Conservation (phyloP, 1,140 invertebrate species). For the Drosophila virilis region DNA sequence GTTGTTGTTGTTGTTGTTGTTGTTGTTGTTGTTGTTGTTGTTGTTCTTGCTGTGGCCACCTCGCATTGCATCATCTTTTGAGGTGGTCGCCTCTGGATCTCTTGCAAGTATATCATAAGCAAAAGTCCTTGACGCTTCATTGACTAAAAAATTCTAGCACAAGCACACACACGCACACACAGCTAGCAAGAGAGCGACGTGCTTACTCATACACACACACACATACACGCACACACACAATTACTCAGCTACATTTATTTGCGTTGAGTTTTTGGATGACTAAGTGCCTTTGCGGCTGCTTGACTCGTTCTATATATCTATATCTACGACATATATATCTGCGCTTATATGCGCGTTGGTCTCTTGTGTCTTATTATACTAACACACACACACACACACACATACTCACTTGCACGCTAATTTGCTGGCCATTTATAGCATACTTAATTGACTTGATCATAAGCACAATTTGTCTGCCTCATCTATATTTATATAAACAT, state of each 20-base stretch:
- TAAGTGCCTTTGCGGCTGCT: conserved; percentile 64
- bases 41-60: conserved; percentile 41
- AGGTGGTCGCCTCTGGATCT: conserved; percentile 45
- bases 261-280: conserved; percentile 63
- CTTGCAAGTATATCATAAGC: conserved; percentile 76
- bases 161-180: conserved; percentile 36
- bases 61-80: conserved; percentile 78
- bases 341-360: conserved; percentile 25
- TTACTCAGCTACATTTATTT: conserved; percentile 70
- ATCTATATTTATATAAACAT: neutral
- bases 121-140: conserved; percentile 82
- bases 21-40: no score
- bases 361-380: conserved; percentile 54
- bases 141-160: conserved; percentile 73
- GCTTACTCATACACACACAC: conserved; percentile 38
- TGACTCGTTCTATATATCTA: conserved; percentile 24
- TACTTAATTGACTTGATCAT: conserved; percentile 47
- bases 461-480: conserved; percentile 11
- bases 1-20: no score
- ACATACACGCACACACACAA: conserved; percentile 29
- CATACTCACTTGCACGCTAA: neutral
- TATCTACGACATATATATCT: conserved; percentile 7
- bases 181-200: conserved; percentile 7
- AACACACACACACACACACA: neutral
- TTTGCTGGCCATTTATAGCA: conserved; percentile 18